Evolutionary conservation across 2,888 invertebrate genomes (phyloP), one percentile per base, ranked within the genome.

Genomic region (Dusona sp.): DNA sequence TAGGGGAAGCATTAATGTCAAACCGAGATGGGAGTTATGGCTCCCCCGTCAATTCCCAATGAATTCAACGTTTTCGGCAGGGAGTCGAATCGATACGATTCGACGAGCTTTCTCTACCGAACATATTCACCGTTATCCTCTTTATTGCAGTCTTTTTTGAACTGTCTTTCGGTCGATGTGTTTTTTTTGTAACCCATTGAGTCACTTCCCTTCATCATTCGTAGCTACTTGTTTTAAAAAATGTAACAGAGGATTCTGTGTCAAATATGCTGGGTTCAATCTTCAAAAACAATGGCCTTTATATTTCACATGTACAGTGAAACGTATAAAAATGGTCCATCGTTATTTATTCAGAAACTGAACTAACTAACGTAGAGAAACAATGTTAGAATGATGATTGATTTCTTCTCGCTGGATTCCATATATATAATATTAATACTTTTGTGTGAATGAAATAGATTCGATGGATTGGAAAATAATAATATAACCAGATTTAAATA

Each of bases 1-100:
- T 92, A 91, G 93, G 92, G 94, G 93, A 92, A 92, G 93, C 94
- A 94, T 94, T 94, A 94, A 94, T 91, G 94, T 94, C 94, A 94
- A 94, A 93, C 92, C 91, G 92, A 93, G 93, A 94, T 92, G 93
- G 92, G 91, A 94, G 93, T 94, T 94, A 94, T 94, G 93, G 94
- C 93, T 94, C 94, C 94, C 94, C 93, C 94, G 94, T 94, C 94
- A 94, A 94, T 94, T 94, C 93, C 93, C 93, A 94, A 94, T 92
- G 94, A 94, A 94, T 94, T 94, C 94, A 93, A 92, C 94, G 92
- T 93, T 94, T 94, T 94, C 93, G 92, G 92, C 91, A 90, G 91
- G 87, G 73, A 84, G 54, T 84, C 85, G 91, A 94, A 94, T 94
- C 94, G 93, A 94, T 93, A 93, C 90, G 91, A 89, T 89, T 91